These are phyloP conservation scores for Poeciliopsis turrubarensis DNA, from an alignment of 2,113 vertebrate species.

Conservation along the genomic window DNA sequence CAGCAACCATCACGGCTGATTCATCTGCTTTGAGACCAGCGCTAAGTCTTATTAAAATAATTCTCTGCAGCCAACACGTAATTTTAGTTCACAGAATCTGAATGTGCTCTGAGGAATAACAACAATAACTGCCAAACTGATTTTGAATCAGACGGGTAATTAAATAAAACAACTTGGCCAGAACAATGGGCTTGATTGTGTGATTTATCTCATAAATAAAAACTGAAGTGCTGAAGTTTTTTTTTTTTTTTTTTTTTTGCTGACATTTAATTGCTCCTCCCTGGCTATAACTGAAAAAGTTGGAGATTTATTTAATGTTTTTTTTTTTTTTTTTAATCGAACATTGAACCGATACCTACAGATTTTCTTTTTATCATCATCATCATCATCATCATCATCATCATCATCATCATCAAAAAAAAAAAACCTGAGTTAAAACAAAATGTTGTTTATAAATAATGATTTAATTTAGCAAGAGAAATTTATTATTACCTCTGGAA, in stretches of 20 bases:
- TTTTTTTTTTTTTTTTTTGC: neutral
- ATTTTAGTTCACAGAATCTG: constrained; percentile 10
- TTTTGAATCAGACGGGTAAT: constrained; percentile 12
- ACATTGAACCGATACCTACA: no score
- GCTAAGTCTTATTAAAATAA: constrained; percentile 20
- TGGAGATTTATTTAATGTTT: neutral
- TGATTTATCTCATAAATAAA: constrained; percentile 5
- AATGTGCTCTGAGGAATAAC: constrained; percentile 6
- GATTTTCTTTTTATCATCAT: no score
- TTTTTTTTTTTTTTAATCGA: neutral
- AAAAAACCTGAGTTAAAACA: neutral
- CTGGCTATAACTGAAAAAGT: neutral
- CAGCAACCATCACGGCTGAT: constrained; percentile 28
- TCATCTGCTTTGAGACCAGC: constrained; percentile 16
- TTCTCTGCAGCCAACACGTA: constrained; percentile 1
- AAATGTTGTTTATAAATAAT: neutral
- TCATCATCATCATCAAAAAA: neutral
- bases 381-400: no score
- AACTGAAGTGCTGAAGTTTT: constrained; percentile 21
- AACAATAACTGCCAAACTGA: constrained; percentile 7
- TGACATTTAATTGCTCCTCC: neutral
- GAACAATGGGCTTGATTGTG: neutral
- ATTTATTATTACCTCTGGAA: neutral
- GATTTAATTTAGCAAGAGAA: neutral
- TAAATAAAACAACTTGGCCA: neutral